Conservation (phyloP, 2,888 invertebrate genomes). For the Phengaris arion region DNA sequence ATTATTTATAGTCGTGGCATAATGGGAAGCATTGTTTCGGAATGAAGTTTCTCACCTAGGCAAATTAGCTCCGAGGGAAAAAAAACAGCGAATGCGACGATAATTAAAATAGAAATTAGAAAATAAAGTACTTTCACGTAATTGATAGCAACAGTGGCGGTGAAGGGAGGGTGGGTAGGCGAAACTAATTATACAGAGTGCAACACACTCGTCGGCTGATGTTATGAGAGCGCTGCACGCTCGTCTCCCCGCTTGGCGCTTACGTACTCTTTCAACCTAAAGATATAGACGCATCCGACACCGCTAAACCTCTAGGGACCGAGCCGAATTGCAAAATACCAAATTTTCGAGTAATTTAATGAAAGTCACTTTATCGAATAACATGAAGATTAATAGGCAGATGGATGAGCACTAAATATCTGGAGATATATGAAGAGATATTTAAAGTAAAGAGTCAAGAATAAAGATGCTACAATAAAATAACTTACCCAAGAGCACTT, state of each 20-base stretch:
- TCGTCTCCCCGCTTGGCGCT: slow-evolving; percentile 29
- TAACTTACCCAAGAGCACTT: not conserved
- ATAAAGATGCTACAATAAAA: not conserved
- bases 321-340: not conserved
- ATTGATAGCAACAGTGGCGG: slow-evolving; percentile 50
- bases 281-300: slow-evolving; percentile 30
- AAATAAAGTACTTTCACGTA: slow-evolving; percentile 62
- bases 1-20: slow-evolving; percentile 4
- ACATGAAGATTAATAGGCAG: not conserved
- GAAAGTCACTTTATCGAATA: not conserved
- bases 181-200: slow-evolving; percentile 61
- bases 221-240: slow-evolving; percentile 39
- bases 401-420: not conserved
- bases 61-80: slow-evolving; percentile 30
- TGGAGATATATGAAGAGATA: not conserved
- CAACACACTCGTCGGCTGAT: slow-evolving; percentile 41
- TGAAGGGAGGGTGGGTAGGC: slow-evolving; percentile 47
- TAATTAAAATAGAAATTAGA: slow-evolving; percentile 64
- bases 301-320: slow-evolving; percentile 8
- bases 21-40: slow-evolving; percentile 29
- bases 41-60: slow-evolving; percentile 21
- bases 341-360: not conserved
- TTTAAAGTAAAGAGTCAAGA: not conserved
- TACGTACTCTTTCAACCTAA: not conserved
- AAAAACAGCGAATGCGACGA: slow-evolving; percentile 38